Evolutionary conservation across 2,113 vertebrate species (phyloP), one percentile per base, ranked within the genome.

Genomic region (Oxyruncus cristatus): DNA sequence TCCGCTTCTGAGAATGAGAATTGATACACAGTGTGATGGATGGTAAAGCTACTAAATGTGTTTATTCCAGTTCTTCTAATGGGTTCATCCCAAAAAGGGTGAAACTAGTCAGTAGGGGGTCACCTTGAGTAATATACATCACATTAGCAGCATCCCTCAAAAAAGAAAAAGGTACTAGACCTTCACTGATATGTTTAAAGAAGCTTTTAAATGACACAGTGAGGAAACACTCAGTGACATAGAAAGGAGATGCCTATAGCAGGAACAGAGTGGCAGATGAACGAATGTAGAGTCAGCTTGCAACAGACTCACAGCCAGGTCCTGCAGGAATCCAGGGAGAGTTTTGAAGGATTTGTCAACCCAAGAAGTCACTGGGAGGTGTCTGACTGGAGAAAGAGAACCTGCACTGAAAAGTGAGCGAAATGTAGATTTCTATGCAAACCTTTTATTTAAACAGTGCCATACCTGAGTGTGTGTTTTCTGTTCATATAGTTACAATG

Each of bases 1-100:
- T 3, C 6, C 7, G 66, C 22, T 77, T 94, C 50, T 42, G 68
- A 95, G 68, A 86, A 58, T 13, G 79, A 62, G 49, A 70, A 21
- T 49, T 91, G 58, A 92, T 84, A 53, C 24, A 76, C 12, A 26
- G 6, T n/a, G 50, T 84, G 87, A 66, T 77, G 42, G 23, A 91
- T 74, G 20, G 18, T 22, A 65, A 81, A 83, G 32, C 28, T 85
- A 73, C 90, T 92, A 92, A 95, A 93, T 12, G 5, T 92, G 20
- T 94, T 93, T 92, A 53, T 92, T 90, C 46, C 62, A 52, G 44
- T 47, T 82, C n/a, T 81, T 67, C 49, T 92, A 70, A 82, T 66
- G 26, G 4, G 6, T 73, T 93, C 35, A 68, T 12, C 32, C 28
- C 32, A 82, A n/a, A 4, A 56, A 49, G 22, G 12, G 12, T 49